phyloP scores from a whole-genome alignment of 92 coral and sea anemone genomes.

The Ricordea florida region DNA sequence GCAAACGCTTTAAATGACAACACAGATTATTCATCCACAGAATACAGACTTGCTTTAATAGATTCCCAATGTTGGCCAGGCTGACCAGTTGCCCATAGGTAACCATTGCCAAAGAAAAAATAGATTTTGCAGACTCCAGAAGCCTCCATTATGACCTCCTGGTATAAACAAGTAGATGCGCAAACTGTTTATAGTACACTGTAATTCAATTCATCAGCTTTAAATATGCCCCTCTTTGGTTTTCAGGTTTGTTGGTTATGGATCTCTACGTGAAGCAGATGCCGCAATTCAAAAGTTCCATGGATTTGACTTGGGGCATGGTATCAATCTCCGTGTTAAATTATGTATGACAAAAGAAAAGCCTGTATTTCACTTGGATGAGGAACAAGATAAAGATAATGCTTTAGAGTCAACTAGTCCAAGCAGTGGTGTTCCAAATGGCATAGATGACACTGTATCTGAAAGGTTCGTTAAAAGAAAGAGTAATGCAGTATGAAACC shows the following conservation, averaged over 20 bases:
- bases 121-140: no score
- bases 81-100: no score
- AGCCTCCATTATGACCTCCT: no score
- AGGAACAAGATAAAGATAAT: background rate
- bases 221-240: background rate
- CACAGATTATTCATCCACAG: no score
- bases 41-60: no score
- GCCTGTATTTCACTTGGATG: background rate
- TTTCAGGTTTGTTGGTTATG: conserved; percentile 73
- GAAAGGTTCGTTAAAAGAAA: conserved; percentile 19
- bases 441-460: background rate
- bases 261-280: conserved; percentile 70
- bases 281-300: conserved; percentile 76
- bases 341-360: conserved; percentile 49
- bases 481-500: no score
- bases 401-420: background rate
- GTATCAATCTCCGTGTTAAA: conserved; percentile 56
- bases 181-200: background rate
- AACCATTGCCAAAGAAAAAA: no score
- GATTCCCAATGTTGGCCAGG: no score
- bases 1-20: background rate
- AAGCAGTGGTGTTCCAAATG: background rate
- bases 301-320: conserved; percentile 69
- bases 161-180: background rate
- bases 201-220: background rate